Conservation (phyloP, 35 echinoderm and acorn worm species). For the Lytechinus pictus region DNA sequence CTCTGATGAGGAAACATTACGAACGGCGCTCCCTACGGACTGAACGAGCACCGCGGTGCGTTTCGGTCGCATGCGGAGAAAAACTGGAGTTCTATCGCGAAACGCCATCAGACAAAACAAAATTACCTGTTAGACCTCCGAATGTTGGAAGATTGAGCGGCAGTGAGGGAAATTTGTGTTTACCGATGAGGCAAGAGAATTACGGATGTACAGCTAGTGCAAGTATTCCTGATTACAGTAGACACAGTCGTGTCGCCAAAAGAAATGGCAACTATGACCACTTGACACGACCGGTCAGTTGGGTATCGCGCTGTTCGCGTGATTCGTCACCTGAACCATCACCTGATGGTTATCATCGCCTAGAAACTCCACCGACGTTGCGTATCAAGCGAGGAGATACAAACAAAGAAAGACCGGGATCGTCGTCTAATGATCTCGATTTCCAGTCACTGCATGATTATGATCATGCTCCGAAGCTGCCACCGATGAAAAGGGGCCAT, state of each 20-base stretch:
- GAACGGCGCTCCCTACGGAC: slow-evolving; percentile 23
- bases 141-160: slow-evolving; percentile 43
- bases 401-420: slow-evolving; percentile 3
- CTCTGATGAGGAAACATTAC: slow-evolving; percentile 27
- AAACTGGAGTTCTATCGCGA: slow-evolving; percentile 16
- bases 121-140: slow-evolving; percentile 32
- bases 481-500: slow-evolving; percentile 1
- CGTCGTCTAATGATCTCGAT: slow-evolving; percentile 8
- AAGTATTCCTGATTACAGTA: slow-evolving; percentile 35
- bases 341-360: slow-evolving; percentile 39
- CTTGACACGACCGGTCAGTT: slow-evolving; percentile 27
- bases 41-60: slow-evolving; percentile 29
- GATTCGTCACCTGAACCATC: slow-evolving; percentile 41
- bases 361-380: not conserved
- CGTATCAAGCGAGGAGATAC: not conserved
- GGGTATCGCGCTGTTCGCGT: slow-evolving; percentile 35
- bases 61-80: slow-evolving; percentile 40
- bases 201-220: slow-evolving; percentile 25
- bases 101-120: not conserved
- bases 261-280: slow-evolving; percentile 49
- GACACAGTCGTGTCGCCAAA: not conserved
- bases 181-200: slow-evolving; percentile 29
- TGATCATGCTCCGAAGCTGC: slow-evolving; percentile 20
- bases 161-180: slow-evolving; percentile 43
- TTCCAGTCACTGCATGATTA: slow-evolving; percentile 12